Conservation (phyloP, 2,797 vertebrate species). For the Fratercula arctica region DNA sequence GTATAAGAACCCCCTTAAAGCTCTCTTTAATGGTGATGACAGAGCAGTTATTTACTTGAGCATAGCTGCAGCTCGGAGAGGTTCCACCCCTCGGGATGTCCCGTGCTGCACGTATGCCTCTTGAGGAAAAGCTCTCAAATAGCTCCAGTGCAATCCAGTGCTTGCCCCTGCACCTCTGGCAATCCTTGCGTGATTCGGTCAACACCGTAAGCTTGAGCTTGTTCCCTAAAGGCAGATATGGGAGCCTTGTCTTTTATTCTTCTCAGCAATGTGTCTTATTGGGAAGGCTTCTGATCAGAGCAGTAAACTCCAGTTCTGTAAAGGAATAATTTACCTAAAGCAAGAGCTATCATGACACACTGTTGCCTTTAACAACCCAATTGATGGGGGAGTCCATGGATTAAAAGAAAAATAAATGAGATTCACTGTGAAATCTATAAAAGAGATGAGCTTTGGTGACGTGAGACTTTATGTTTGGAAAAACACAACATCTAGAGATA, state of each 20-base stretch:
- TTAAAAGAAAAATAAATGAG: background rate
- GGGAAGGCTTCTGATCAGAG: background rate
- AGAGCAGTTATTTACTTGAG: background rate
- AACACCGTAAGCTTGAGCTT: background rate
- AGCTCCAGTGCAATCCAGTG: background rate
- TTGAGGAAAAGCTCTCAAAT: background rate
- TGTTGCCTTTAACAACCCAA: background rate
- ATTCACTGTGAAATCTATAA: background rate
- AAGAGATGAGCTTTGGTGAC: background rate
- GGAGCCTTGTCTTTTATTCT: background rate
- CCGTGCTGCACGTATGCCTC: fast-evolving
- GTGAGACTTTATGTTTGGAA: background rate
- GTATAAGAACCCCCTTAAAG: background rate
- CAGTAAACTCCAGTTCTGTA: background rate
- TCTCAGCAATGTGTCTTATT: background rate
- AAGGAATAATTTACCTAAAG: background rate
- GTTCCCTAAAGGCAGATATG: background rate
- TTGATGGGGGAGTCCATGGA: background rate
- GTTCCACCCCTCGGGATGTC: background rate
- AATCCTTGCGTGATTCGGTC: background rate
- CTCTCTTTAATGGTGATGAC: background rate
- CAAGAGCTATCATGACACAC: background rate
- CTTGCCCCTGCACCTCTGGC: background rate
- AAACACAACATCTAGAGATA: background rate
- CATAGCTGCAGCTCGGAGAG: background rate